Conservation (phyloP, 2,888 invertebrate species). For the Platynereis dumerilii region DNA sequence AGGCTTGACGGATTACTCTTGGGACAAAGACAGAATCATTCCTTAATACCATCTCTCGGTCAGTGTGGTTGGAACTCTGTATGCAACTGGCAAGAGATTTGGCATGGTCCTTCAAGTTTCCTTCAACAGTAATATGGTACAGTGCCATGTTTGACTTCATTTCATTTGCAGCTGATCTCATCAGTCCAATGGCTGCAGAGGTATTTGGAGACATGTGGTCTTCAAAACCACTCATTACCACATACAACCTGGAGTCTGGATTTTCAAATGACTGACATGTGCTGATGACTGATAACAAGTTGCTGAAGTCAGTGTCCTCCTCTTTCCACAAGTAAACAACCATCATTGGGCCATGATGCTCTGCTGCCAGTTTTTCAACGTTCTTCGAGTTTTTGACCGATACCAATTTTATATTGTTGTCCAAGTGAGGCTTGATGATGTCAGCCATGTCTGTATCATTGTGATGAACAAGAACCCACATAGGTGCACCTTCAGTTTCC, state of each 20-base stretch:
- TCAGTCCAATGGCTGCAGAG: not conserved
- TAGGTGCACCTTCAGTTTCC: constrained; percentile 9
- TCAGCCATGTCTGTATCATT: not conserved
- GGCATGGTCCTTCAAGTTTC: not conserved
- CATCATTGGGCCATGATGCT: not conserved
- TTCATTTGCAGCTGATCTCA: constrained; percentile 16
- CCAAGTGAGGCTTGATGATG: not conserved
- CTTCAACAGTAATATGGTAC: constrained; percentile 6
- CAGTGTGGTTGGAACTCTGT: not conserved
- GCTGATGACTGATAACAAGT: not conserved
- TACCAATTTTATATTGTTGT: not conserved
- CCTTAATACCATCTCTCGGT: constrained; percentile 1
- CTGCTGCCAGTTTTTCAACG: not conserved
- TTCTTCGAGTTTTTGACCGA: not conserved
- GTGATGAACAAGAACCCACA: constrained; percentile 11
- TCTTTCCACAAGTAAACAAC: constrained; percentile 15
- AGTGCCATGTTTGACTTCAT: constrained; percentile 11
- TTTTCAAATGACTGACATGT: constrained; percentile 7
- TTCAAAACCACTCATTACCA: not conserved
- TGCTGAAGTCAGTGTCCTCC: not conserved
- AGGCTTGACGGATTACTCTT: constrained; percentile 7
- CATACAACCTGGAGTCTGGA: not conserved
- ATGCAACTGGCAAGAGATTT: not conserved
- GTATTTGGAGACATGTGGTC: not conserved
- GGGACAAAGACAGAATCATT: not conserved